These are phyloP conservation scores for Hydrotaea diabolus DNA, from an alignment of 2,888 invertebrate species.

Conservation along the genomic window DNA sequence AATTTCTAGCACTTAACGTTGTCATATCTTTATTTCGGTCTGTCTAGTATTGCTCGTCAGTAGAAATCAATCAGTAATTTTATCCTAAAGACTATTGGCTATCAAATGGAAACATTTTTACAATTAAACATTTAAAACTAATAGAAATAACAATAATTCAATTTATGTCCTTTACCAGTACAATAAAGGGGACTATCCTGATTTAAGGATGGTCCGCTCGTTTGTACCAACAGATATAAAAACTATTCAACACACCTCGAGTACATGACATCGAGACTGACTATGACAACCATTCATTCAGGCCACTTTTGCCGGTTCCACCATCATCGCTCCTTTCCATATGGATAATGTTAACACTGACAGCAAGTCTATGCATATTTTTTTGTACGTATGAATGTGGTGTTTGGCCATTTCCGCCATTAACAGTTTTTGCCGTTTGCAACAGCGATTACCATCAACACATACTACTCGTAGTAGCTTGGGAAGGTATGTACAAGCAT, in stretches of 20 bases:
- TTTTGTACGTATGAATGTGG: constrained; percentile 25
- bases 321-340: background rate
- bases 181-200: too few relatives aligned
- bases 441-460: constrained; percentile 23
- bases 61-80: too few relatives aligned
- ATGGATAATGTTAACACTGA: constrained; percentile 9
- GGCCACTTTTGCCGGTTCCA: background rate
- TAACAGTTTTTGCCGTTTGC: constrained; percentile 19
- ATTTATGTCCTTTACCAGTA: too few relatives aligned
- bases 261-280: background rate
- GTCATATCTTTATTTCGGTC: too few relatives aligned
- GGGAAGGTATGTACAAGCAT: background rate
- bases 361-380: constrained; percentile 28
- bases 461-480: too few relatives aligned
- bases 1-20: too few relatives aligned
- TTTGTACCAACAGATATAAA: background rate
- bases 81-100: too few relatives aligned
- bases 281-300: background rate
- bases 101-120: too few relatives aligned
- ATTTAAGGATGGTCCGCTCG: background rate
- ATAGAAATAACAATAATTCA: too few relatives aligned
- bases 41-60: too few relatives aligned
- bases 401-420: constrained; percentile 33
- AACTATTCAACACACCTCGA: background rate
- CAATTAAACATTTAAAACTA: too few relatives aligned